Evolutionary conservation across 2,797 vertebrate genomes (phyloP), one percentile per base, ranked within the genome.

Genomic region (Amniataba percoides): DNA sequence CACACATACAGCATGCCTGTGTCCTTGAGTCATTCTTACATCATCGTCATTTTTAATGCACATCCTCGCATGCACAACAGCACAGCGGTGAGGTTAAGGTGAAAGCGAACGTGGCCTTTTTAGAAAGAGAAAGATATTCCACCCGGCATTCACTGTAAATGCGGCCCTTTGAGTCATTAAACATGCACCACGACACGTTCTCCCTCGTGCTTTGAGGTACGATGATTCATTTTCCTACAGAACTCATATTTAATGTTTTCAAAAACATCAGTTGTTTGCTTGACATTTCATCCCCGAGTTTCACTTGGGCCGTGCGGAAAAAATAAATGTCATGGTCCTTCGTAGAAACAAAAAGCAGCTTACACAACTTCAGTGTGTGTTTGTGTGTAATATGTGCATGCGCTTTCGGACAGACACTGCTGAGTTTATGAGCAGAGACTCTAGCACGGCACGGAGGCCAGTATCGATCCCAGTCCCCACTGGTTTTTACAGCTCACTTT

Each of bases 241-340:
- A 34, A 16, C n/a, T 5, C 8, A 13, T 59, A 71, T 84, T 64
- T 81, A 56, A 64, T 67, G 67, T 63, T 85, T 74, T 56, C 15
- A 66, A 72, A 77, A 66, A 72, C 51, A 58, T 86, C 79, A 80
- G 25, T 71, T 87, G 74, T 86, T 91, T 89, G 52, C 82, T 88
- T 84, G 74, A 87, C 87, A 88, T 92, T 92, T 91, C 48, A 56
- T 79, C 56, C 70, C 45, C 0, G 5, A 51, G 27, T 85, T 85
- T 66, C 2, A 69, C 39, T 74, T 15, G 3, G 49, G 40, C 71
- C 5, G 34, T 21, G 39, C 0, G 45, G 61, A 19, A 55, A 84
- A 79, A 67, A 77, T 66, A 64, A 85, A 88, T 64, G 66, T 65
- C 66, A 34, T 19, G 31, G 42, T 58, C 7, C 5, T 7, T 59